Evolutionary conservation across 2,888 invertebrate genomes (phyloP), one percentile per base, ranked within the genome.

Genomic region (Liodrosophila aerea): DNA sequence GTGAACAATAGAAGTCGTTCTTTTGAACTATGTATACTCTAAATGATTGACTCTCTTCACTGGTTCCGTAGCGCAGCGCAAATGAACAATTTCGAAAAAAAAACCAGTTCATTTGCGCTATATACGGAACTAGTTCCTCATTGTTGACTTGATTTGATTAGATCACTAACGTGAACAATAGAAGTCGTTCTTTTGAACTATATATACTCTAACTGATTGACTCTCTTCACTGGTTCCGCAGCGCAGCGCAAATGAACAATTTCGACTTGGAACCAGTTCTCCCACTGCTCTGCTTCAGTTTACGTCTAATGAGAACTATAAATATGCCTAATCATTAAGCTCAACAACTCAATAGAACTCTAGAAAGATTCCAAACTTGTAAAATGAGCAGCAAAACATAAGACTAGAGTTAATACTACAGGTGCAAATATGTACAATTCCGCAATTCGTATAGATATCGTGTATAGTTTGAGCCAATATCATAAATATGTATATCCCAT

Each of bases 371-470:
- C 22, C 5, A 3, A 5, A 12, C 3, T 12, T 34, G n/a, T n/a
- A 13, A 36, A 36, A 9, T n/a, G n/a, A 37, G 16, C 9, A 16
- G n/a, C 4, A 18, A n/a, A 37, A 16, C 9, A 5, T 16, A 36
- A 31, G 46, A 54, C 45, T 46, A 44, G 52, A 54, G 36, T 58
- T 51, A 68, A 65, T 52, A 78, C 73, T 68, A 41, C 34, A 40
- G 60, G 61, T 72, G 64, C 71, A 71, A 69, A 59, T 80, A 80
- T 81, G 69, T 80, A 80, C 81, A 80, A 60, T 66, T 73, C 37
- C 16, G 44, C 62, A 61, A 50, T 40, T 49, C 37, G 43, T 56
- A 57, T 43, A 61, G 50, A 60, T 63, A 44, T 57, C 37, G 47
- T 15, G n/a, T 18, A 8, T 22, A 27, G 34, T 39, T 71, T 76